Base-by-base conservation (phyloP, 1,140 invertebrate species). In the Cryptotermes secundus region DNA sequence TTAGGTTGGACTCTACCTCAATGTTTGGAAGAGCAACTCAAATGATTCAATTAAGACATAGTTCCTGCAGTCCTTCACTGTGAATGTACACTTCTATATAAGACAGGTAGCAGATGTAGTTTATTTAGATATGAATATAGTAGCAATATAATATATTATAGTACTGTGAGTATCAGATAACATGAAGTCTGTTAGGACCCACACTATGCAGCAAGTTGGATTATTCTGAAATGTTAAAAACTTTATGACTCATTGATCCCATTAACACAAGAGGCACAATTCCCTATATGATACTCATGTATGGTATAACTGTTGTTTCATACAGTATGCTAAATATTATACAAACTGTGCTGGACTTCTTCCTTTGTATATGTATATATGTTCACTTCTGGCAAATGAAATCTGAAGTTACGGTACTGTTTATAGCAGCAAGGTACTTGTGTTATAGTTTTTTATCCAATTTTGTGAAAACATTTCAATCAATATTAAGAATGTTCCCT, bases 201-300 rank as follows among this genome's bases (percentile, higher is more conserved):
- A 72, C 26, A n/a, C 59, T 72, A 72, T 31, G 59, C 59, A 72
- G 59, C 59, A 31, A 82, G 81, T 82, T 53, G n/a, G 45, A 26
- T 35, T 82, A 31, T 82, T 82, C 34, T 82, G 81, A 45, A 82
- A 82, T 24, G 36, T 83, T 72, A 79, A 42, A 72, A 72, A 84
- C 38, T 80, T 80, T n/a, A n/a, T n/a, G n/a, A 49, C 81, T 34
- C 81, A 49, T 84, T 84, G 83, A 84, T 84, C 83, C 83, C 83
- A 84, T 72, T 84, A 79, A 84, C 38, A 80, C 79, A 84, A 72
- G 83, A 84, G 83, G 83, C 83, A 84, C 83, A 80, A 84, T 84
- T 84, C 83, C 83, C 83, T 84, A 84, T 84, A 80, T 84, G 59
- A 49, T 59, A 83, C 34, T 42, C 53, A 34, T 83, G 34, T 72